These are phyloP conservation scores for Micropterix aruncella DNA, from an alignment of 2,888 invertebrate genomes.

Conservation along the genomic window DNA sequence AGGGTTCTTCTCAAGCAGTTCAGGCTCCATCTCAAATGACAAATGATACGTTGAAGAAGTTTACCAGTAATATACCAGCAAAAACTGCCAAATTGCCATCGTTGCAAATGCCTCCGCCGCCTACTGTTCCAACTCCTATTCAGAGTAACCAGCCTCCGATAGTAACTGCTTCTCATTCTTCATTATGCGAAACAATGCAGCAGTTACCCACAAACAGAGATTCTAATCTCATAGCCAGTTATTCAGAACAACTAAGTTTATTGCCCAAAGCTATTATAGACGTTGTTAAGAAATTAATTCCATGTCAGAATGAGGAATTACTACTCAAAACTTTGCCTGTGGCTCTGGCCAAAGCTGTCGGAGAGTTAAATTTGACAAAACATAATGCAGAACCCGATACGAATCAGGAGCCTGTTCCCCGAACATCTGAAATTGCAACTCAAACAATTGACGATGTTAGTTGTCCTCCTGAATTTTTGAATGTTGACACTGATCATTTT, in stretches of 20 bases:
- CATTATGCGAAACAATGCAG: not conserved
- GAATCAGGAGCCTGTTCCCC: not conserved
- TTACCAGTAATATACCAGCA: no score
- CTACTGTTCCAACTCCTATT: not conserved
- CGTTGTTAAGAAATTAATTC: not conserved
- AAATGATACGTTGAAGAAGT: not conserved
- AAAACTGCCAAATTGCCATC: no score
- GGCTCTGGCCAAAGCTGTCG: not conserved
- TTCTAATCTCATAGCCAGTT: not conserved
- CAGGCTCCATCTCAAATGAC: not conserved
- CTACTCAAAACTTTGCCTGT: not conserved
- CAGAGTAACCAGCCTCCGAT: not conserved
- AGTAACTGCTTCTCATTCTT: no score
- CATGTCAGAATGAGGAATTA: not conserved
- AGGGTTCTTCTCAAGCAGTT: not conserved
- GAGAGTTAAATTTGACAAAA: not conserved
- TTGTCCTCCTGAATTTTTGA: not conserved
- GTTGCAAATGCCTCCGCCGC: no score
- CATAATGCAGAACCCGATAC: not conserved
- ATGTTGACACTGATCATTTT: not conserved
- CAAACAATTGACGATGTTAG: not conserved
- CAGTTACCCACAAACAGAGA: not conserved
- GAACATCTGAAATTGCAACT: not conserved
- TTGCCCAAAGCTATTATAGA: not conserved
- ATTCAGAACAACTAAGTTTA: not conserved